phyloP scores from a whole-genome alignment of 1,140 invertebrate genomes.

The Leptestheria dahalacensis region DNA sequence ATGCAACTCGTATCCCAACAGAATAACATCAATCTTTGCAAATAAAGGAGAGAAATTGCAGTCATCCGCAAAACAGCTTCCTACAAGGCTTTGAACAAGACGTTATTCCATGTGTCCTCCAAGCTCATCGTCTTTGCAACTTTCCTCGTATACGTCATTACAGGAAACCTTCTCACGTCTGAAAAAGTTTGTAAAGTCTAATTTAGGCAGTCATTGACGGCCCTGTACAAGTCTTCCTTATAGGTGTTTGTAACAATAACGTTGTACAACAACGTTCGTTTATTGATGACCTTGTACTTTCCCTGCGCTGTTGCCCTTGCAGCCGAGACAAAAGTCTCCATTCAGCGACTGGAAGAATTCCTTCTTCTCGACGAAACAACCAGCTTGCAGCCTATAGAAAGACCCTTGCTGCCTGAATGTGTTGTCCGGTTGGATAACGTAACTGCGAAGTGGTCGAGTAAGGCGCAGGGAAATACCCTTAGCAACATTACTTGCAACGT shows the following conservation, averaged over 20 bases:
- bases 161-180: slow-evolving; percentile 27
- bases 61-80: slow-evolving; percentile 29
- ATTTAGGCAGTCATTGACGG: background rate
- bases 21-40: background rate
- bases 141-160: slow-evolving; percentile 28
- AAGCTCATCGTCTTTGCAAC: slow-evolving; percentile 33
- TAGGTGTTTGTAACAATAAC: slow-evolving; percentile 30
- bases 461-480: slow-evolving; percentile 16
- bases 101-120: slow-evolving; percentile 26
- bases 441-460: slow-evolving; percentile 24
- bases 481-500: slow-evolving; percentile 25
- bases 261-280: slow-evolving; percentile 31
- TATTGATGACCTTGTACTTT: slow-evolving; percentile 32
- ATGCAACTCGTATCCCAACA: background rate
- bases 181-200: slow-evolving; percentile 24
- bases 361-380: slow-evolving; percentile 8
- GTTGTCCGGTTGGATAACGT: slow-evolving; percentile 24
- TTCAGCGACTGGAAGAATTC: slow-evolving; percentile 26
- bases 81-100: slow-evolving; percentile 30
- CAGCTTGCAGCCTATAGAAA: background rate
- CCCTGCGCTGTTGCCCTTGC: slow-evolving; percentile 29
- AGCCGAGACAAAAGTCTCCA: slow-evolving; percentile 27
- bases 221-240: background rate
- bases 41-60: slow-evolving; percentile 26
- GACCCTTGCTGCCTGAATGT: slow-evolving; percentile 31